Evolutionary conservation across 2,797 vertebrate species (phyloP).

Genomic region (Micrastur ruficollis): DNA sequence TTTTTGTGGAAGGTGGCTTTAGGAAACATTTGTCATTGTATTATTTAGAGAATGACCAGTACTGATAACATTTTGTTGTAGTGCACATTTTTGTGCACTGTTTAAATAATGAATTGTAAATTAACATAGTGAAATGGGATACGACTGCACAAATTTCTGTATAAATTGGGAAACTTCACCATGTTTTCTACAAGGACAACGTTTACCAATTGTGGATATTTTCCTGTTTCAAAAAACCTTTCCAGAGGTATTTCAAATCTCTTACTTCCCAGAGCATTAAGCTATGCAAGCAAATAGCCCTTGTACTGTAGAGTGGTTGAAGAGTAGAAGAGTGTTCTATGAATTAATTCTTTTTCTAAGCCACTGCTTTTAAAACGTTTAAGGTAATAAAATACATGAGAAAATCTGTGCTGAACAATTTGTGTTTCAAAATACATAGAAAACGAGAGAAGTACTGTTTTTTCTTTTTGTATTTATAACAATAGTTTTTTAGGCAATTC

Average conservation of each 20-base stretch:
- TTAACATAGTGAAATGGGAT: constrained; percentile 22
- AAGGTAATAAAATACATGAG: not conserved
- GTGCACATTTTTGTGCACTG: not conserved
- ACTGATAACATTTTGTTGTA: constrained; percentile 13
- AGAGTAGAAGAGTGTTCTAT: not conserved
- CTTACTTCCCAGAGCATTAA: not conserved
- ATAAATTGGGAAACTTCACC: not conserved
- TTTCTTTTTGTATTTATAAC: not conserved
- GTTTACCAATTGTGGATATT: not conserved
- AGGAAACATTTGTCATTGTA: not conserved
- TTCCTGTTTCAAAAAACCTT: constrained; percentile 11
- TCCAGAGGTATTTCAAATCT: not conserved
- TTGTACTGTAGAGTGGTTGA: not conserved
- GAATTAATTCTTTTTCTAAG: not conserved
- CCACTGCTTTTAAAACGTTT: not conserved
- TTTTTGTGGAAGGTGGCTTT: not conserved
- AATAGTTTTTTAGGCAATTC: not conserved
- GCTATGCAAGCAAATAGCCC: not conserved
- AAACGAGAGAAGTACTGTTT: not conserved
- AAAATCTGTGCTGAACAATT: not conserved
- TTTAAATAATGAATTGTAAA: constrained; percentile 44
- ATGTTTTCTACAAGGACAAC: constrained; percentile 29
- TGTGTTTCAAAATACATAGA: not conserved
- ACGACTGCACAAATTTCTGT: constrained; percentile 42
- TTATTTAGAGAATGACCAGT: constrained; percentile 57